These are phyloP conservation scores for Drosophila bocqueti DNA, from an alignment of 1,140 invertebrate genomes.

Conservation along the genomic window DNA sequence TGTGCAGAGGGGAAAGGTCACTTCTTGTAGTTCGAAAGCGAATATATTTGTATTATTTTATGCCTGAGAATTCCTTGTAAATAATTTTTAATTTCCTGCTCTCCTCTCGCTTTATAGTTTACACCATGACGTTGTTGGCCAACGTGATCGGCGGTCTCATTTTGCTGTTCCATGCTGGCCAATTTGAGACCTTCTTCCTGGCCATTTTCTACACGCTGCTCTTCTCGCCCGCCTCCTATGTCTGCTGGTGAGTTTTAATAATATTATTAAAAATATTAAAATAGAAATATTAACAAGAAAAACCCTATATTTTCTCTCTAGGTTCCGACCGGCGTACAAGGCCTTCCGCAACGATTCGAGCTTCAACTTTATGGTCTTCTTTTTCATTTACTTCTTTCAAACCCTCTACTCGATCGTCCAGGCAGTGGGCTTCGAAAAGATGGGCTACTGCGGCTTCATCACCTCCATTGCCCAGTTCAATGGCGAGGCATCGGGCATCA, in stretches of 20 bases:
- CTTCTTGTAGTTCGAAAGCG: no score
- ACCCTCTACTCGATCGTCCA: slow-evolving; percentile 95
- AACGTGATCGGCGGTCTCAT: slow-evolving; percentile 95
- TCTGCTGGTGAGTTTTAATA: slow-evolving; percentile 94
- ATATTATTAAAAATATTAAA: no score
- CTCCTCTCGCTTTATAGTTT: slow-evolving; percentile 88
- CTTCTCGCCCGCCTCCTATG: slow-evolving; percentile 98
- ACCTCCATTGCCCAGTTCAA: slow-evolving; percentile 89
- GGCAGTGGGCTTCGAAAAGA: slow-evolving; percentile 89
- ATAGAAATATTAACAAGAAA: no score
- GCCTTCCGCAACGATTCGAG: slow-evolving; percentile 97
- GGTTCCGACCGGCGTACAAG: slow-evolving; percentile 89
- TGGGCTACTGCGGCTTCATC: slow-evolving; percentile 89
- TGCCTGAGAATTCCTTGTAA: neutral
- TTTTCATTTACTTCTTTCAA: slow-evolving; percentile 99
- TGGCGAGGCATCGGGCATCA: slow-evolving; percentile 86
- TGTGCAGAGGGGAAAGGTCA: neutral
- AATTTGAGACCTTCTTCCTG: slow-evolving; percentile 93
- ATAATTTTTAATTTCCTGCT: neutral
- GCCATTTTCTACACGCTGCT: slow-evolving; percentile 95
- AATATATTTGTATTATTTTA: neutral
- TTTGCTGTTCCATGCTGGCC: slow-evolving; percentile 88
- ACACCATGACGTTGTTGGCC: slow-evolving; percentile 92
- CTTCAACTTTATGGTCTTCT: slow-evolving; percentile 99
- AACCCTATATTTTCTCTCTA: neutral